Conservation (phyloP, 2,888 invertebrate species). For the Sympetrum striolatum region DNA sequence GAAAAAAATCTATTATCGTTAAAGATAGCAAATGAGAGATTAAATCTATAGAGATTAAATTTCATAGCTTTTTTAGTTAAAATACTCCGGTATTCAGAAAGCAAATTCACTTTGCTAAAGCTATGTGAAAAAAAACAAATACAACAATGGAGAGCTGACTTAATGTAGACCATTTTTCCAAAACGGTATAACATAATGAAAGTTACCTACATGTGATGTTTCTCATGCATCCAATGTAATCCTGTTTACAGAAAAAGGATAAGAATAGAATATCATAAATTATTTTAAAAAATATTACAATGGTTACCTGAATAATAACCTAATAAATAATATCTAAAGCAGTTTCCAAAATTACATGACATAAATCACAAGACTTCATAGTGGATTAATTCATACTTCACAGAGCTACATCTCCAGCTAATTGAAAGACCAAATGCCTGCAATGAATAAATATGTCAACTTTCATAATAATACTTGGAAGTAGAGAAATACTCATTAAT, state of each 20-base stretch:
- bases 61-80: neutral
- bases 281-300: neutral
- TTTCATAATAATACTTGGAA: too few species aligned
- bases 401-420: too few species aligned
- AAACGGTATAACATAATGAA: neutral
- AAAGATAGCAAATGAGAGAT: neutral
- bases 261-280: neutral
- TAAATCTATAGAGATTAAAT: too few species aligned
- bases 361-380: neutral
- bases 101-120: neutral
- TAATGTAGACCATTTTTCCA: neutral
- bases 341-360: neutral
- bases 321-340: neutral
- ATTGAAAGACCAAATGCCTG: too few species aligned
- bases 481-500: too few species aligned
- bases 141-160: neutral
- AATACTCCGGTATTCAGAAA: neutral
- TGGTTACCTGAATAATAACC: neutral
- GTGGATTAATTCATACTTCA: neutral
- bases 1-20: too few species aligned
- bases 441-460: too few species aligned
- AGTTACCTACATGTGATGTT: neutral
- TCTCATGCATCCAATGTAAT: conserved; percentile 3
- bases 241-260: neutral
- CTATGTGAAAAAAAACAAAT: neutral